phyloP scores from a whole-genome alignment of 2,888 invertebrate genomes.

The Augochlorella aurata region DNA sequence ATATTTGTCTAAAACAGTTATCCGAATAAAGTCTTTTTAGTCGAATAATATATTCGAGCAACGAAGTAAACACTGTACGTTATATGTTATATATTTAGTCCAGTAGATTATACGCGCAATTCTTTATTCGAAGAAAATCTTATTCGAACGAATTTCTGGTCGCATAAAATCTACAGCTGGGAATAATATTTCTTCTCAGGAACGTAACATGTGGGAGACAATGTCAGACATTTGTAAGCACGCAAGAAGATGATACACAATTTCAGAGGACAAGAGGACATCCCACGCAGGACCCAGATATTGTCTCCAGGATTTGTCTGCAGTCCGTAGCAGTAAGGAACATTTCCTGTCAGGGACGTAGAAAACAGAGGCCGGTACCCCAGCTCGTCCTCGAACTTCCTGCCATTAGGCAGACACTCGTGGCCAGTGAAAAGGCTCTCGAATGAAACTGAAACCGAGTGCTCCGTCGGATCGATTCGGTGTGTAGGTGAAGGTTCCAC shows the following conservation, averaged over 20 bases:
- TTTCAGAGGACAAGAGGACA: neutral
- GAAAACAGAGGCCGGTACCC: neutral
- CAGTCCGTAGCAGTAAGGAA: neutral
- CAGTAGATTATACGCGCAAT: too few relatives aligned
- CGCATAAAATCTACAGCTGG: too few relatives aligned
- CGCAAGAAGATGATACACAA: neutral
- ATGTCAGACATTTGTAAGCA: too few relatives aligned
- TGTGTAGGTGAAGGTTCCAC: constrained; percentile 34
- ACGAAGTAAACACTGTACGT: too few relatives aligned
- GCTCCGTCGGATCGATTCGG: constrained; percentile 28
- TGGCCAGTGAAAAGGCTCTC: neutral
- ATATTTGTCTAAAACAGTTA: too few relatives aligned
- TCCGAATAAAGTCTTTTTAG: too few relatives aligned
- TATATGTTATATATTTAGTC: too few relatives aligned
- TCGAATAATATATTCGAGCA: too few relatives aligned
- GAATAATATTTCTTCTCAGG: too few relatives aligned
- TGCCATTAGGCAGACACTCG: neutral
- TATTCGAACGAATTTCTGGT: too few relatives aligned
- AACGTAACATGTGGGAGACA: too few relatives aligned
- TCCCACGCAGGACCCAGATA: neutral
- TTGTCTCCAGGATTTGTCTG: neutral
- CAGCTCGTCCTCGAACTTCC: neutral
- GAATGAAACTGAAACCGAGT: constrained; percentile 6
- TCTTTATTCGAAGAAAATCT: too few relatives aligned
- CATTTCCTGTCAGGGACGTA: neutral